Percentiles rank a stretch among this genome's conserved stretches.
Conservation (phyloP, 2,113 vertebrate genomes). For the Toxostoma redivivum region DNA sequence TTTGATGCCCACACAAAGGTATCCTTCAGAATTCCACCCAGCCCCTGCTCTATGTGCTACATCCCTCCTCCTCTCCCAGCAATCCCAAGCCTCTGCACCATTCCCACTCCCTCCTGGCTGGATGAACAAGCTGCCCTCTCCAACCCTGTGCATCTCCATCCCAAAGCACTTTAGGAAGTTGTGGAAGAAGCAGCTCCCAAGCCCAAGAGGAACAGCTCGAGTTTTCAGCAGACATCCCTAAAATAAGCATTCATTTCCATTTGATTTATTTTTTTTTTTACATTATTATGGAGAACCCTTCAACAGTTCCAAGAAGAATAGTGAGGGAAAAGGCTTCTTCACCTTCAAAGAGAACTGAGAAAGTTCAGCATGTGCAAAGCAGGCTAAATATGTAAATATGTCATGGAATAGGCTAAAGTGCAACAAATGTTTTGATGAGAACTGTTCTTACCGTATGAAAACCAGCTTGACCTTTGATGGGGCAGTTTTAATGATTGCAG, state of each 20-base stretch:
- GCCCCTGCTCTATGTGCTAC: neutral
- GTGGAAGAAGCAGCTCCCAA: neutral
- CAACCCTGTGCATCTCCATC: neutral
- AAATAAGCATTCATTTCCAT: neutral
- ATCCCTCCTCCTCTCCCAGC: neutral
- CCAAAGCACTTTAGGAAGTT: neutral
- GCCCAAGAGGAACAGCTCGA: neutral
- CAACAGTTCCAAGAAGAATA: neutral
- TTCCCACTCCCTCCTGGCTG: neutral
- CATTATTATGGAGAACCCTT: neutral
- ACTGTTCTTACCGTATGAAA: constrained; percentile 87
- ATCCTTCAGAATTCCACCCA: neutral
- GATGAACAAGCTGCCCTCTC: neutral
- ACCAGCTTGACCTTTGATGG: constrained; percentile 88
- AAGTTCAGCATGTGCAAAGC: neutral
- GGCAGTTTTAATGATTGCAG: constrained; percentile 92
- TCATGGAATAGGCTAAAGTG: neutral
- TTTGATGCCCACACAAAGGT: neutral
- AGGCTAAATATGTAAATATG: neutral
- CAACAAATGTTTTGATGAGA: neutral
- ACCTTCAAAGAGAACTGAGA: neutral
- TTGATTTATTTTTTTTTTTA: neutral
- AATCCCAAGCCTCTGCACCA: neutral
- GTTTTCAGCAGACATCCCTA: neutral
- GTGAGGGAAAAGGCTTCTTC: neutral